Evolutionary conservation across 2,797 vertebrate genomes (phyloP), one percentile per base, ranked within the genome.

Genomic region (Channa striata): DNA sequence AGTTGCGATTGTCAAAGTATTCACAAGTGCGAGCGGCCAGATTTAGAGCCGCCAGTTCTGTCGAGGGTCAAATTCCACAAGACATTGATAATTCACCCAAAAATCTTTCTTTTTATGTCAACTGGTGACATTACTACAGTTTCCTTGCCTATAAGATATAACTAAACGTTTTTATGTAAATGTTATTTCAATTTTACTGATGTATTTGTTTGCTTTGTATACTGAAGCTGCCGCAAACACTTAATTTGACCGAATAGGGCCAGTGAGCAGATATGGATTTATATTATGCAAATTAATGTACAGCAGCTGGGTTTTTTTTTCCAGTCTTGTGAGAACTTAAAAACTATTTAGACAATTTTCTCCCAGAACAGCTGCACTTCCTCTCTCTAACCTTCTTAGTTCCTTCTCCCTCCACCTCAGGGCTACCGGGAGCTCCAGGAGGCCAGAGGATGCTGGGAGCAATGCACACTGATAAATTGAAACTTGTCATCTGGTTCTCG

Each of bases 361-460:
- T 30, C 25, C 36, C 5, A 37, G 8, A 37, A 9, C 36, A 37
- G 36, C 8, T 43, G 0, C 43, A 11, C 5, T n/a, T 19, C n/a
- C 19, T 2, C 9, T 17, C 3, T 33, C 72, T 71, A 2, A 97
- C 97, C 96, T 95, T 98, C 89, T 94, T 97, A 57, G 97, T 93
- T 63, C 94, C 95, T 80, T 96, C 94, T 21, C 92, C 95, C 84
- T 97, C 96, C 72, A 87, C 68, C 78, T 96, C 96, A 0, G 96
- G 94, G 78, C 93, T 95, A 43, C 92, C 92, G 0, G 95, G 90
- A 0, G 30, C 78, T 21, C 93, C 86, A 1, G 96, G 94, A 59
- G 96, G 93, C 95, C 96, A 99, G 16, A 99, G 96, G 89, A 98
- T 88, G 87, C 97, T 98, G 66, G 96, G 97, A 73, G 97, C 95